phyloP scores from a whole-genome alignment of 2,113 vertebrate genomes.

The Dromiciops gliroides region DNA sequence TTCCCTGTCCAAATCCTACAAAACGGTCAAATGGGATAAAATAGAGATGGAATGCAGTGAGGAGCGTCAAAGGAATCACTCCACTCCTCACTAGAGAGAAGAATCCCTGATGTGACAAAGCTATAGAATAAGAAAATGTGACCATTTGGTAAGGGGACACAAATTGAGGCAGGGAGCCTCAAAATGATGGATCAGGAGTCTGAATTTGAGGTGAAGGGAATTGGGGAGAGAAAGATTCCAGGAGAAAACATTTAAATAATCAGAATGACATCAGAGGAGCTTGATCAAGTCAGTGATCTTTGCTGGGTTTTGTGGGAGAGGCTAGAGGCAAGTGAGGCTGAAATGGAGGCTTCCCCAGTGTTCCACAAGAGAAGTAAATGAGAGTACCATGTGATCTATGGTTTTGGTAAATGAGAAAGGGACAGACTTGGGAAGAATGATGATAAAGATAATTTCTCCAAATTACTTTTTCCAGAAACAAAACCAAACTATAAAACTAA shows the following conservation, averaged over 20 bases:
- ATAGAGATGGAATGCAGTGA: not conserved
- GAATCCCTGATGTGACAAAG: not conserved
- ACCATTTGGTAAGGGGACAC: not conserved
- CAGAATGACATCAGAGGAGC: not conserved
- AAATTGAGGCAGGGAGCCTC: not conserved
- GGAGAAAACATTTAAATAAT: not conserved
- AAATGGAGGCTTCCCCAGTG: not conserved
- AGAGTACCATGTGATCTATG: not conserved
- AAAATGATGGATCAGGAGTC: not conserved
- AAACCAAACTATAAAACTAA: not conserved
- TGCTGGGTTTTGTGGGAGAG: not conserved
- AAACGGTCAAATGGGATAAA: not conserved
- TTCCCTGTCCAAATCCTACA: not conserved
- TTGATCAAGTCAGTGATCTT: not conserved
- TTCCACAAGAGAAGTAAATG: not conserved
- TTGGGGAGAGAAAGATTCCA: not conserved
- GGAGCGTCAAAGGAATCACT: not conserved
- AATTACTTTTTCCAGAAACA: slow-evolving; percentile 2
- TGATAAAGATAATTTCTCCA: not conserved
- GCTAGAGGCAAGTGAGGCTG: not conserved
- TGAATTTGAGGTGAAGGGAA: not conserved
- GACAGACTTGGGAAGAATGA: not conserved
- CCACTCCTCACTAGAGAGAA: not conserved
- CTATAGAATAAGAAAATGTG: not conserved
- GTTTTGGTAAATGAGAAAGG: fast-evolving